A percentile compares a stretch with the other conserved stretches of the same genome.
Evolutionary conservation across 2,888 invertebrate genomes (phyloP).

Genomic region (Rhagonycha lutea): DNA sequence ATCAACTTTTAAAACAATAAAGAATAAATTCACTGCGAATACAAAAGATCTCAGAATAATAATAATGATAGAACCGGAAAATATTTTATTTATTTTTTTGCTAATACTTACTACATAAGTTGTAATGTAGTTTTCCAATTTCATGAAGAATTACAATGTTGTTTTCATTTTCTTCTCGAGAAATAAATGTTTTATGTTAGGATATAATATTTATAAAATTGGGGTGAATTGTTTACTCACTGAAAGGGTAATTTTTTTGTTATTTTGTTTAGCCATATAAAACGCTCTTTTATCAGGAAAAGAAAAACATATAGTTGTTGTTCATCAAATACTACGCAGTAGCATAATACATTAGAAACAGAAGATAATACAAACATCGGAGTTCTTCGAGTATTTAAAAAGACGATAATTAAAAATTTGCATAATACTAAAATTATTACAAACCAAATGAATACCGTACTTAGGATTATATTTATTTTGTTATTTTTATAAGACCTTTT

Average conservation of each 20-base stretch:
- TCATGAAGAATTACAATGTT: not conserved
- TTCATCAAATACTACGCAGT: not conserved
- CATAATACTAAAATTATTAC: no score
- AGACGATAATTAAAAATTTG: no score
- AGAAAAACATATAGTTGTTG: constrained; percentile 9
- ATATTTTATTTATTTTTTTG: constrained; percentile 1
- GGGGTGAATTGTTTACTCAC: not conserved
- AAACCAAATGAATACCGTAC: not conserved
- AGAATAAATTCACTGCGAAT: not conserved
- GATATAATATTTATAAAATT: no score
- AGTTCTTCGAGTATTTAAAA: not conserved
- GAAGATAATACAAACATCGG: accelerated
- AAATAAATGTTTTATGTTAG: not conserved
- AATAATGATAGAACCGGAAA: not conserved
- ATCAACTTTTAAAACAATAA: not conserved
- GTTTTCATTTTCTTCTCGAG: not conserved
- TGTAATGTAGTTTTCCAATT: not conserved
- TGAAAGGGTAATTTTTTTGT: not conserved
- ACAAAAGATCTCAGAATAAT: not conserved
- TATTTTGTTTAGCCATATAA: constrained; percentile 5
- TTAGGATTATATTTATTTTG: not conserved
- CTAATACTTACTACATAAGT: not conserved
- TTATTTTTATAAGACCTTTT: not conserved
- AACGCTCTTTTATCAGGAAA: constrained; percentile 3
- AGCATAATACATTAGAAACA: not conserved